Conservation (phyloP, 1,140 invertebrate species). For the Doryteuthis pealeii region DNA sequence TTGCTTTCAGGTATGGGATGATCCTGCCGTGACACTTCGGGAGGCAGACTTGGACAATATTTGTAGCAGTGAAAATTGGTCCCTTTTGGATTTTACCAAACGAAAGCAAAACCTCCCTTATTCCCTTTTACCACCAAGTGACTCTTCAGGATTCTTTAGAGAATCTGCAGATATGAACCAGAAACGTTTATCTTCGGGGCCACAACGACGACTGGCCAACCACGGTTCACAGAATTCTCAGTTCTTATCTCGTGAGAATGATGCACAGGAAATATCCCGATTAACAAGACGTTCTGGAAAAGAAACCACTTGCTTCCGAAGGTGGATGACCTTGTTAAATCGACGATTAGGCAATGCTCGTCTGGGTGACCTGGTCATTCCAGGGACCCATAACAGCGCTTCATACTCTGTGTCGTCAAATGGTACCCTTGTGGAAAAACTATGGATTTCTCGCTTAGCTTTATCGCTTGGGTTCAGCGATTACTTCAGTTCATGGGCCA, state of each 20-base stretch:
- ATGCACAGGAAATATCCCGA: no score
- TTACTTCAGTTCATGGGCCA: conserved; percentile 3
- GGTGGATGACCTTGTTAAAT: conserved; percentile 5
- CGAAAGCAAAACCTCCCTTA: not conserved
- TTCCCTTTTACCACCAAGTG: not conserved
- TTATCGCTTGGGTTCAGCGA: conserved; percentile 3
- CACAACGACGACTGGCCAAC: not conserved
- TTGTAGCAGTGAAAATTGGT: not conserved
- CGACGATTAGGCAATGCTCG: not conserved
- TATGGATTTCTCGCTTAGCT: not conserved
- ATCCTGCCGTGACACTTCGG: not conserved
- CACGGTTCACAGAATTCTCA: not conserved
- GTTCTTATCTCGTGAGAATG: not conserved
- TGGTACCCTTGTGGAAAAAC: conserved; percentile 1
- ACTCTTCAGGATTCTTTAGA: not conserved
- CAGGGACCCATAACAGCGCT: conserved; percentile 10
- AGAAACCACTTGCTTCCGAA: not conserved
- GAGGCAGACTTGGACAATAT: not conserved
- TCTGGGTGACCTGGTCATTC: conserved; percentile 2
- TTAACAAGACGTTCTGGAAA: no score
- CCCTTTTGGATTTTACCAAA: conserved; percentile 1
- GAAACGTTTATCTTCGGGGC: not conserved
- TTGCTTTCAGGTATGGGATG: not conserved
- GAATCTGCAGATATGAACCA: not conserved
- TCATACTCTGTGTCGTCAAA: conserved; percentile 3